Base-by-base conservation (phyloP, 2,797 vertebrate genomes). In the Alauda arvensis region DNA sequence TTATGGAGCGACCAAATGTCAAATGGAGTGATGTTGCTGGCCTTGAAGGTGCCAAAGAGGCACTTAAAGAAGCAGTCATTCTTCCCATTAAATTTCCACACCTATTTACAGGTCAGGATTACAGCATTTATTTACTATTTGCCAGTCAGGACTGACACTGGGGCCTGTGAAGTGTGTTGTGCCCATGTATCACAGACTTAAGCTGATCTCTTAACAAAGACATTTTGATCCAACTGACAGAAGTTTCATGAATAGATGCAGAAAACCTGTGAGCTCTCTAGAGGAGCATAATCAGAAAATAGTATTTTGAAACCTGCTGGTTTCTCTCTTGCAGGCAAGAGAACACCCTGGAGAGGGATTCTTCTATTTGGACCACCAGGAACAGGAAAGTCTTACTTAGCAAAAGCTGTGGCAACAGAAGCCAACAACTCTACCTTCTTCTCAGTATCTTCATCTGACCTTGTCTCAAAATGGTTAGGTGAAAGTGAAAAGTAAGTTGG, bases 11-110 rank as follows among this genome's bases (percentile, higher is more conserved):
- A 94, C 99, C 99, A 84, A 98, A 99, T 83, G 98, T 99, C 74
- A 98, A 98, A 80, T 99, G 99, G 99, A 98, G 93, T 40, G 99
- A 99, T 90, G 98, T 99, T 55, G 99, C 99, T 85, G 99, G 99
- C 72, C 97, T 99, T 1, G 99, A 99, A 93, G 99, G 98, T 78
- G 99, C 99, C 68, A 99, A 99, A 94, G 99, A 99, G 93, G 99
- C 99, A 2, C 97, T 99, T 60, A 99, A 99, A 96, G 99, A 99
- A 96, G 99, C 99, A 23, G 99, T 99, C 66, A 99, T 99, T 95
- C 96, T 99, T 94, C 99, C 99, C 49, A 99, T 99, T 94, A 99
- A 99, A 95, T 99, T 99, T 92, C 99, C 99, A n/a, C 99, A 99
- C 91, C 98, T 99, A 29, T 99, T 99, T 95, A 99, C 99, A 96